Evolutionary conservation across 2,888 invertebrate genomes (phyloP).

Genomic region (Cenopis cana): DNA sequence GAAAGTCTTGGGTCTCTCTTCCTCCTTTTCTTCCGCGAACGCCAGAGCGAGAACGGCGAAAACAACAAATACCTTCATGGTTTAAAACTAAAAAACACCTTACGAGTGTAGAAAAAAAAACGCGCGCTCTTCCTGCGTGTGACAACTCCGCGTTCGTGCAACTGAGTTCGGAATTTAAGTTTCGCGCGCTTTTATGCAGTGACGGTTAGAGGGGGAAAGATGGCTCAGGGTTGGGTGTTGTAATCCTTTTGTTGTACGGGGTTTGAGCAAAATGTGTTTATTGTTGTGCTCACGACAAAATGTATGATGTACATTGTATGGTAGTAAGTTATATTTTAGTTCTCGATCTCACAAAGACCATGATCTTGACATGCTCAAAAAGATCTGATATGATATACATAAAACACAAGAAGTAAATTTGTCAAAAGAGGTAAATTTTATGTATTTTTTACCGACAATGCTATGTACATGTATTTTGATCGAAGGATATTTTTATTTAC

Average conservation of each 20-base stretch:
- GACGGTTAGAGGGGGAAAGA: slow-evolving; percentile 63
- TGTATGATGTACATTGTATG: not conserved
- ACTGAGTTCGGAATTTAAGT: slow-evolving; percentile 70
- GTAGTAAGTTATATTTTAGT: too few species aligned
- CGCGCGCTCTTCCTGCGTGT: slow-evolving; percentile 61
- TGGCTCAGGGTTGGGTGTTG: slow-evolving; percentile 47
- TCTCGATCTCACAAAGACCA: too few species aligned
- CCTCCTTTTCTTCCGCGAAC: slow-evolving; percentile 83
- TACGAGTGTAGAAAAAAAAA: slow-evolving; percentile 60
- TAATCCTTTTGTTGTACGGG: slow-evolving; percentile 19
- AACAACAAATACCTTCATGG: slow-evolving; percentile 85
- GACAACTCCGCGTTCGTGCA: slow-evolving; percentile 66
- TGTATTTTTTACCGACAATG: too few species aligned
- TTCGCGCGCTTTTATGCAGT: slow-evolving; percentile 73
- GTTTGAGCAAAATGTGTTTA: slow-evolving; percentile 6
- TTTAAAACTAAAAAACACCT: slow-evolving; percentile 62
- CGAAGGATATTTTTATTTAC: too few species aligned
- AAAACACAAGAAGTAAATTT: too few species aligned
- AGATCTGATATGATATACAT: too few species aligned
- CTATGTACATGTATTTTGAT: too few species aligned
- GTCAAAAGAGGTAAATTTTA: too few species aligned
- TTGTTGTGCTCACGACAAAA: not conserved
- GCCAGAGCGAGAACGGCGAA: slow-evolving; percentile 82
- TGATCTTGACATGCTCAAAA: too few species aligned
- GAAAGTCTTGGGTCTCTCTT: slow-evolving; percentile 89